Evolutionary conservation across 1,140 invertebrate genomes (phyloP).

Genomic region (Drosophila oshimai): DNA sequence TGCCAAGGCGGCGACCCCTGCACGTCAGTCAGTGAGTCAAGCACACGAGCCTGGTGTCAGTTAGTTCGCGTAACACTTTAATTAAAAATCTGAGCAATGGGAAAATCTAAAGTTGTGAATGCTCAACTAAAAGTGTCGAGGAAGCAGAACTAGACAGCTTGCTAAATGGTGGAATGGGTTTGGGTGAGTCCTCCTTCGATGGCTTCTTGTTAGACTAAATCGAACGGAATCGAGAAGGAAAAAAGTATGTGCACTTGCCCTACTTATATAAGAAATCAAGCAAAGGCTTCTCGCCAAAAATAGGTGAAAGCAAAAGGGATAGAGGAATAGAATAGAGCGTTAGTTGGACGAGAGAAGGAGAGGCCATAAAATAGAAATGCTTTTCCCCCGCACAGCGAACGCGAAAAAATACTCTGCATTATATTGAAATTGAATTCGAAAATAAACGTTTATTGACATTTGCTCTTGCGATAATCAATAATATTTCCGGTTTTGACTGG

Average conservation of each 20-base stretch:
- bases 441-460: conserved; percentile 54
- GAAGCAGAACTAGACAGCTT: conserved; percentile 54
- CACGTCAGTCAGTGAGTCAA: conserved; percentile 40
- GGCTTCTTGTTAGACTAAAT: conserved; percentile 42
- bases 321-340: background rate
- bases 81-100: conserved; percentile 59
- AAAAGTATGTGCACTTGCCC: conserved; percentile 40
- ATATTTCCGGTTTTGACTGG: conserved; percentile 53
- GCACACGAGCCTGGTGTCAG: conserved; percentile 27
- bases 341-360: background rate
- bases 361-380: conserved; percentile 65
- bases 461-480: conserved; percentile 69
- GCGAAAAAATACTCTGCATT: conserved; percentile 12
- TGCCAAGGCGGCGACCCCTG: conserved; percentile 33
- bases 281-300: conserved; percentile 59
- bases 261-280: conserved; percentile 67
- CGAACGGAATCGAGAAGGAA: conserved; percentile 14
- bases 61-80: conserved; percentile 56
- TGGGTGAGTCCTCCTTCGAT: conserved; percentile 3
- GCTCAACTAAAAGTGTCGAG: conserved; percentile 36
- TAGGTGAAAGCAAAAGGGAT: conserved; percentile 8
- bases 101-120: conserved; percentile 58
- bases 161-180: background rate
- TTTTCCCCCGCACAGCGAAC: conserved; percentile 47
- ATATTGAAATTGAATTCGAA: conserved; percentile 54